phyloP scores from a whole-genome alignment of 35 echinoderm and acorn worm genomes.

The Anneissia japonica region DNA sequence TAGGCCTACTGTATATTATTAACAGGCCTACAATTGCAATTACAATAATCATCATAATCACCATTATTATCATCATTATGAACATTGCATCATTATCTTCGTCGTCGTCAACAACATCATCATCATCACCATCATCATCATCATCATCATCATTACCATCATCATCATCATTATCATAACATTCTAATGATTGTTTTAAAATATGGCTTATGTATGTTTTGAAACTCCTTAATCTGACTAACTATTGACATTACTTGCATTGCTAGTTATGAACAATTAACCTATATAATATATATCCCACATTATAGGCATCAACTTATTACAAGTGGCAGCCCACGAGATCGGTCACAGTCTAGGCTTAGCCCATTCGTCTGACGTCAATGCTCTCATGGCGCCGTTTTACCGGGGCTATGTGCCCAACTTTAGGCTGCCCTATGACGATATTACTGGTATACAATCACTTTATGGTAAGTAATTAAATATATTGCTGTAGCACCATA shows the following conservation, averaged over 20 bases:
- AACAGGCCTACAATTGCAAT: too few species aligned
- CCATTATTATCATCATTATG: too few species aligned
- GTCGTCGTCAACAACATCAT: neutral
- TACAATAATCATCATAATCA: too few species aligned
- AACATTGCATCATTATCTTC: too few species aligned
- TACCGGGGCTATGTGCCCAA: conserved; percentile 12
- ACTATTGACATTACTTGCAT: too few species aligned
- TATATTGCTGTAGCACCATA: too few species aligned
- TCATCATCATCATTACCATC: neutral
- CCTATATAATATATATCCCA: neutral
- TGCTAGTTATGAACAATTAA: too few species aligned
- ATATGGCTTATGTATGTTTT: too few species aligned
- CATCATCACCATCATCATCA: neutral
- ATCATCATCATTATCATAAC: too few species aligned
- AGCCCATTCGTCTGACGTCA: conserved; percentile 12
- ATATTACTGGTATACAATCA: conserved; percentile 41
- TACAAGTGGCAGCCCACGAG: conserved; percentile 38
- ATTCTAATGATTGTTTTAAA: too few species aligned
- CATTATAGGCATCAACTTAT: conserved; percentile 34
- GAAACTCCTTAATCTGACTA: too few species aligned
- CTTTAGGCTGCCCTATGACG: conserved; percentile 30
- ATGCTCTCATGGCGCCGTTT: conserved; percentile 38
- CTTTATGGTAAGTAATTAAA: conserved; percentile 33
- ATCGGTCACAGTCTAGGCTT: conserved; percentile 50
- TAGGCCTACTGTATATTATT: too few species aligned